A percentile compares a stretch with the other conserved stretches of the same genome.
phyloP scores from a whole-genome alignment of 1,140 invertebrate genomes.

The Hylaeus anthracinus region DNA sequence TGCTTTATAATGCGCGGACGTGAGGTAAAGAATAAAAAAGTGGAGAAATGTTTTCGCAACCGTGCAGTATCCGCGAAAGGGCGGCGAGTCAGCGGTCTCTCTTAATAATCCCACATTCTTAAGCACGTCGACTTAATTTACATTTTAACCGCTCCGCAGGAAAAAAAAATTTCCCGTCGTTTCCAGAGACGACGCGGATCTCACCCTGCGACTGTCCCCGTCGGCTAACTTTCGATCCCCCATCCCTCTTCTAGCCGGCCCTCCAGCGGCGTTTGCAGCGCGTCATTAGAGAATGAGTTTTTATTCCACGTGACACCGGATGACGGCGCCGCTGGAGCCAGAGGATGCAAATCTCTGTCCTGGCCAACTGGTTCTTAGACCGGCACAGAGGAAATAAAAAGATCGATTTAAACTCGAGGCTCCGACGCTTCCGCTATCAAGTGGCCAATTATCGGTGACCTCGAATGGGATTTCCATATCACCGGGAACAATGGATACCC shows the following conservation, averaged over 20 bases:
- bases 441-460: slow-evolving; percentile 16
- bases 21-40: slow-evolving; percentile 34
- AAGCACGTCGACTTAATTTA: slow-evolving; percentile 72
- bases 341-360: slow-evolving; percentile 60
- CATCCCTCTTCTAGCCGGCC: neutral
- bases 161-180: slow-evolving; percentile 58
- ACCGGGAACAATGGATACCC: neutral
- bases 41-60: slow-evolving; percentile 63
- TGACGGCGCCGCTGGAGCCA: slow-evolving; percentile 17
- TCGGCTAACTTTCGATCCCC: slow-evolving; percentile 27
- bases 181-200: slow-evolving; percentile 36
- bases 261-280: slow-evolving; percentile 15
- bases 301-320: slow-evolving; percentile 61
- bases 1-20: slow-evolving; percentile 58
- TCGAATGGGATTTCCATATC: neutral
- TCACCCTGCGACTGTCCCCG: slow-evolving; percentile 14
- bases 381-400: slow-evolving; percentile 39
- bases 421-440: neutral
- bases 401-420: slow-evolving; percentile 14
- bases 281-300: slow-evolving; percentile 55
- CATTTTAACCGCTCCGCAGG: slow-evolving; percentile 66
- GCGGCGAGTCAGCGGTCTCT: slow-evolving; percentile 52
- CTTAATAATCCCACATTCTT: slow-evolving; percentile 73
- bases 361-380: slow-evolving; percentile 38
- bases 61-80: slow-evolving; percentile 34